Evolutionary conservation across 92 coral and sea anemone species (phyloP).

Genomic region (Micromussa lordhowensis): DNA sequence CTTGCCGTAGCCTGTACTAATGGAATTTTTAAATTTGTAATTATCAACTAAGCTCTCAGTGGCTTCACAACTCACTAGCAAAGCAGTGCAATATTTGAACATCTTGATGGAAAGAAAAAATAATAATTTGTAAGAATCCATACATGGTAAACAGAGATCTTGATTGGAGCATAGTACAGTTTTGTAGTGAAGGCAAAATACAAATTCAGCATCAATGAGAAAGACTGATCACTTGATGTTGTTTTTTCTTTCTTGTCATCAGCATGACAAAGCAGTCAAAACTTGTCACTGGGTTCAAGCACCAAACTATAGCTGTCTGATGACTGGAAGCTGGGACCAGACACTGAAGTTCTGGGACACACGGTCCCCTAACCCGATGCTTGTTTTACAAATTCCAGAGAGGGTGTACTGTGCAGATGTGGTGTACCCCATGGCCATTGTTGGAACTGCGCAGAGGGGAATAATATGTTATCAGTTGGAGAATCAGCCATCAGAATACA

Average conservation of each 20-base stretch:
- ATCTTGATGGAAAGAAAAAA: too few relatives aligned
- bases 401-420: constrained; percentile 98
- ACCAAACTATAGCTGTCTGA: constrained; percentile 91
- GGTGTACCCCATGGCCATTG: constrained; percentile 98
- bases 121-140: too few relatives aligned
- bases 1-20: too few relatives aligned
- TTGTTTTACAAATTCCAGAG: constrained; percentile 85
- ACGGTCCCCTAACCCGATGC: constrained; percentile 84
- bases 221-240: neutral
- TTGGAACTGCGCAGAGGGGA: constrained; percentile 98
- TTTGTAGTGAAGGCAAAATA: too few relatives aligned
- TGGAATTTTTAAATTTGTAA: too few relatives aligned
- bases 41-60: too few relatives aligned
- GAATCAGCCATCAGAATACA: constrained; percentile 91
- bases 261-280: constrained; percentile 92
- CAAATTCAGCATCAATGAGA: too few relatives aligned
- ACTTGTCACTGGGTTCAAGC: constrained; percentile 97
- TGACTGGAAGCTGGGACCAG: constrained; percentile 99
- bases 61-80: too few relatives aligned
- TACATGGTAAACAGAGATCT: too few relatives aligned
- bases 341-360: constrained; percentile 97
- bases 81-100: too few relatives aligned
- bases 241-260: constrained; percentile 5
- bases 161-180: too few relatives aligned
- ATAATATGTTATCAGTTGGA: constrained; percentile 94